Conservation (phyloP, 2,888 invertebrate genomes). For the Baccha elongata region DNA sequence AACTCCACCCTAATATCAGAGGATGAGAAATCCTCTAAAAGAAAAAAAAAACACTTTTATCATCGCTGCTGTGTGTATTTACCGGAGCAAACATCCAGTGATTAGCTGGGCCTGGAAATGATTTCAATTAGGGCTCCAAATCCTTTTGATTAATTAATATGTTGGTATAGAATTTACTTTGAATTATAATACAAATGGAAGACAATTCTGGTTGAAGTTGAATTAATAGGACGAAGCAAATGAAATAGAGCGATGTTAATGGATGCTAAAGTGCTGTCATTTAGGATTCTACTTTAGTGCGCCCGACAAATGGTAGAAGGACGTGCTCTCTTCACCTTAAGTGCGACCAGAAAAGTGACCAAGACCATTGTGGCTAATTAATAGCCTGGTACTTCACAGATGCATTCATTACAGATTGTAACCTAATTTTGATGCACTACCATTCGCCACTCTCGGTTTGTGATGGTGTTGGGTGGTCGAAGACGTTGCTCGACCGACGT, state of each 20-base stretch:
- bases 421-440: conserved; percentile 31
- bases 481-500: conserved; percentile 34
- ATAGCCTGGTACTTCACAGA: conserved; percentile 9
- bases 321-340: conserved; percentile 8
- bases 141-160: conserved; percentile 74
- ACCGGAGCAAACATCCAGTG: conserved; percentile 69
- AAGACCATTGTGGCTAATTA: conserved; percentile 40
- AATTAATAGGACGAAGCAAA: conserved; percentile 43
- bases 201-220: conserved; percentile 46
- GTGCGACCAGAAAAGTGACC: conserved; percentile 4
- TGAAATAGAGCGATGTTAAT: conserved; percentile 51
- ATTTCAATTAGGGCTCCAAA: conserved; percentile 70
- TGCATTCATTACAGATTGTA: conserved; percentile 52
- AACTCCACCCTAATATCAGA: not conserved
- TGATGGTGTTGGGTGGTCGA: conserved; percentile 51
- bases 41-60: conserved; percentile 54
- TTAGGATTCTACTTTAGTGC: conserved; percentile 41
- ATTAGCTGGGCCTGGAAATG: conserved; percentile 69
- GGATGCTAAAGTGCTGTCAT: conserved; percentile 55
- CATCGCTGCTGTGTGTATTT: conserved; percentile 46
- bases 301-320: not conserved
- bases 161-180: conserved; percentile 65
- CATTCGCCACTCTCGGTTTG: not conserved
- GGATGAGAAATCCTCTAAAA: not conserved
- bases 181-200: conserved; percentile 57